Conservation (phyloP, 2,113 vertebrate genomes). For the Gracilinanus agilis region DNA sequence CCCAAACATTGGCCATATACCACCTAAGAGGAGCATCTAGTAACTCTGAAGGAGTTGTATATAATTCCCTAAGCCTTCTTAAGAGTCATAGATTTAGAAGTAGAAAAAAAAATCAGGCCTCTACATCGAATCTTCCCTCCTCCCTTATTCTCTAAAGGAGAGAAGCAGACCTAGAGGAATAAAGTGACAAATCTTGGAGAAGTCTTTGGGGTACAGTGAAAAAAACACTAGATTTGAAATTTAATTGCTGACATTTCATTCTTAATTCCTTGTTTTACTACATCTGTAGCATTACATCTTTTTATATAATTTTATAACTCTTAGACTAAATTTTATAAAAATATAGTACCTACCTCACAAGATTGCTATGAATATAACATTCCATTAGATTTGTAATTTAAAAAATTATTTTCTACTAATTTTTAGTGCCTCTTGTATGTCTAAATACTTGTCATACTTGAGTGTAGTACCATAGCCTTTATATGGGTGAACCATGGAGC, state of each 20-base stretch:
- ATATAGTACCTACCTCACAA: too few species aligned
- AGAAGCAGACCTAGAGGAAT: not conserved
- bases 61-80: not conserved
- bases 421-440: not conserved
- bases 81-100: not conserved
- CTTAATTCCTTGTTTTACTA: not conserved
- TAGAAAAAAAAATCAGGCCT: not conserved
- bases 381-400: too few species aligned
- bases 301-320: not conserved
- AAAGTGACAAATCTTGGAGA: not conserved
- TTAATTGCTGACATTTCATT: not conserved
- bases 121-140: not conserved
- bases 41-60: not conserved
- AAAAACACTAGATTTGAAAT: not conserved
- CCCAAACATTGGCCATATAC: not conserved
- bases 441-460: not conserved
- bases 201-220: not conserved
- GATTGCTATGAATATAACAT: too few species aligned
- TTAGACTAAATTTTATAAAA: not conserved
- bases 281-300: not conserved
- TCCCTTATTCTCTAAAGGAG: not conserved
- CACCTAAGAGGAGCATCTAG: too few species aligned
- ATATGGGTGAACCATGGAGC: not conserved
- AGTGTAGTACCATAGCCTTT: not conserved
- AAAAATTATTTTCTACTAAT: too few species aligned